These are phyloP conservation scores for Sparidentex hasta DNA, from an alignment of 2,797 vertebrate species.

Conservation along the genomic window DNA sequence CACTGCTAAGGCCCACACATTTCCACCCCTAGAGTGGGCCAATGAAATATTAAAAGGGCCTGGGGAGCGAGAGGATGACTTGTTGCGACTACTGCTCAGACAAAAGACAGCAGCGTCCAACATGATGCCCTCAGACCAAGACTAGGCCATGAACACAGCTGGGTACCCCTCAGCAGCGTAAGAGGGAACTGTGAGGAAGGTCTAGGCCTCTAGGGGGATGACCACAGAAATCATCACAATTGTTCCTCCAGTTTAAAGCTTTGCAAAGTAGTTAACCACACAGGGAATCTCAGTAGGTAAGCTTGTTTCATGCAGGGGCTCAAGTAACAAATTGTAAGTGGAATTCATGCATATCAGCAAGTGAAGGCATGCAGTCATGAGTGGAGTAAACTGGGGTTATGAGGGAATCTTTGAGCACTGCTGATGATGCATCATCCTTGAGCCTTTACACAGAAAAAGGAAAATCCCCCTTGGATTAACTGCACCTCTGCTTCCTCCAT, in stretches of 20 bases:
- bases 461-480: conserved; percentile 10
- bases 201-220: conserved; percentile 5
- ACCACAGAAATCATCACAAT: not conserved
- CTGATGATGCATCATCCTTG: conserved; percentile 79
- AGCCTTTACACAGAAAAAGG: conserved; percentile 47
- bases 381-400: conserved; percentile 44
- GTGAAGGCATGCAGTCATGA: conserved; percentile 75
- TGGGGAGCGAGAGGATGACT: conserved; percentile 20
- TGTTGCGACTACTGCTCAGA: conserved; percentile 49
- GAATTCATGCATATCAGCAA: conserved; percentile 71
- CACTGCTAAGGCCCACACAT: conserved; percentile 34
- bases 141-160: conserved; percentile 16
- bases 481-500: not conserved
- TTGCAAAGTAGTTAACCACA: conserved; percentile 32
- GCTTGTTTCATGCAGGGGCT: conserved; percentile 66
- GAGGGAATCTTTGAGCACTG: conserved; percentile 55
- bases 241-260: conserved; percentile 12
- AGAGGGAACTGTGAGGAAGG: conserved; percentile 10
- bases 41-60: conserved; percentile 71
- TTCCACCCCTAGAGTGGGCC: conserved; percentile 49
- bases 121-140: conserved; percentile 6
- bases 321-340: conserved; percentile 47
- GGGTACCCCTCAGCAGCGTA: not conserved
- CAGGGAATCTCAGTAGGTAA: conserved; percentile 11
- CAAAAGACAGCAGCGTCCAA: conserved; percentile 42